Evolutionary conservation across 2,888 invertebrate genomes (phyloP).

Genomic region (Calliphora vomitoria): DNA sequence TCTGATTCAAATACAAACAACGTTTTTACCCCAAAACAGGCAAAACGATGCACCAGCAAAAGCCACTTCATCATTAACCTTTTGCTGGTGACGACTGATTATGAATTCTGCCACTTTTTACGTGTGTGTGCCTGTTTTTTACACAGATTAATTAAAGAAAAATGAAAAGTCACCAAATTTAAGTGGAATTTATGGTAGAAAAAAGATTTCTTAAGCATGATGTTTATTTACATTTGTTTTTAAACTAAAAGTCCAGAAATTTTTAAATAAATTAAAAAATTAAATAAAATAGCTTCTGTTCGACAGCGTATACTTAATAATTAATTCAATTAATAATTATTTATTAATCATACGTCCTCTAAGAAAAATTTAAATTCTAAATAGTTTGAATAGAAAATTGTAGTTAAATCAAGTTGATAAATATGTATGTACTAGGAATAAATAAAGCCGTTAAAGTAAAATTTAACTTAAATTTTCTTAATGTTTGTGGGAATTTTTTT

Average conservation of each 20-base stretch:
- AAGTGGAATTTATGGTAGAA: neutral
- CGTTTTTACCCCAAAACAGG: neutral
- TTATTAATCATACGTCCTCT: conserved; percentile 17
- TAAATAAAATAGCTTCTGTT: too few species aligned
- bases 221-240: too few species aligned
- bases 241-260: too few species aligned
- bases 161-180: neutral
- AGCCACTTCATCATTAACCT: conserved; percentile 21
- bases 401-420: too few species aligned
- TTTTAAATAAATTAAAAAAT: too few species aligned
- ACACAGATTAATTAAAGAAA: conserved; percentile 1
- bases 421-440: too few species aligned
- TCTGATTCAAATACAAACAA: neutral
- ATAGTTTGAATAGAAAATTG: neutral
- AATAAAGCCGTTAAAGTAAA: neutral
- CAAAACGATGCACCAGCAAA: neutral
- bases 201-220: too few species aligned
- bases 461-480: neutral
- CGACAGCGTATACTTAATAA: conserved; percentile 30
- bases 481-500: too few species aligned
- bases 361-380: neutral
- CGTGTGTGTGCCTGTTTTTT: neutral
- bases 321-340: neutral
- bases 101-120: neutral
- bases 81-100: conserved; percentile 20